Percentiles rank a stretch among this genome's conserved stretches.
These are phyloP conservation scores for Drosophila quasianomalipes DNA, from an alignment of 2,888 invertebrate species.

Conservation along the genomic window DNA sequence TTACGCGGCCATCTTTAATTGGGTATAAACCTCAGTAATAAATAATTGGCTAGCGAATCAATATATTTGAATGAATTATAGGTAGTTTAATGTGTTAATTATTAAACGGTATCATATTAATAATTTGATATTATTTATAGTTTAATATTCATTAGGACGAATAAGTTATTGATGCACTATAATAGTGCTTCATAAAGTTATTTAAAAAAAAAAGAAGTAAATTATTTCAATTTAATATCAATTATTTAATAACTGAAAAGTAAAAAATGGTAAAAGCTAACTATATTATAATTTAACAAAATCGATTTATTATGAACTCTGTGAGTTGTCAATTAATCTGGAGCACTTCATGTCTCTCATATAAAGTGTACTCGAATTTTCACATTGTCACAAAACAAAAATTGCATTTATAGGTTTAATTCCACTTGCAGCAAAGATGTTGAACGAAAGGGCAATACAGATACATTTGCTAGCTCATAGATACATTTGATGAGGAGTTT, in stretches of 20 bases:
- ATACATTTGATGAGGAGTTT: conserved; percentile 45
- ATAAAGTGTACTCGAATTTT: conserved; percentile 24
- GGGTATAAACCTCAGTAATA: background rate
- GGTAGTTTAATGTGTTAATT: background rate
- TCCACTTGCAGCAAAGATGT: conserved; percentile 48
- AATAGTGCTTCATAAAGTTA: background rate
- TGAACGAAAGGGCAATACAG: conserved; percentile 45
- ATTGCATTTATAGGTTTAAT: conserved; percentile 29
- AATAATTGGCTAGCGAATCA: background rate
- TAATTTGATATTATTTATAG: background rate
- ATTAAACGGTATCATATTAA: background rate
- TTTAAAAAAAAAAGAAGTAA: background rate
- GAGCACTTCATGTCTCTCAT: background rate
- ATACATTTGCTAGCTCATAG: conserved; percentile 52
- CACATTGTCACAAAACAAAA: conserved; percentile 25
- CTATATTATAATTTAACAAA: background rate
- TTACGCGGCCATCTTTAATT: background rate
- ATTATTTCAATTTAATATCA: background rate
- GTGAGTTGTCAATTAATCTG: background rate
- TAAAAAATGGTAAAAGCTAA: background rate
- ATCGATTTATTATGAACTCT: background rate
- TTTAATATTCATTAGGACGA: background rate
- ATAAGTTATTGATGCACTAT: background rate
- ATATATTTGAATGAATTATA: background rate
- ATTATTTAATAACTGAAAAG: background rate